Base-by-base conservation (phyloP, 1,140 invertebrate species). In the Trichomalopsis sarcophagae region DNA sequence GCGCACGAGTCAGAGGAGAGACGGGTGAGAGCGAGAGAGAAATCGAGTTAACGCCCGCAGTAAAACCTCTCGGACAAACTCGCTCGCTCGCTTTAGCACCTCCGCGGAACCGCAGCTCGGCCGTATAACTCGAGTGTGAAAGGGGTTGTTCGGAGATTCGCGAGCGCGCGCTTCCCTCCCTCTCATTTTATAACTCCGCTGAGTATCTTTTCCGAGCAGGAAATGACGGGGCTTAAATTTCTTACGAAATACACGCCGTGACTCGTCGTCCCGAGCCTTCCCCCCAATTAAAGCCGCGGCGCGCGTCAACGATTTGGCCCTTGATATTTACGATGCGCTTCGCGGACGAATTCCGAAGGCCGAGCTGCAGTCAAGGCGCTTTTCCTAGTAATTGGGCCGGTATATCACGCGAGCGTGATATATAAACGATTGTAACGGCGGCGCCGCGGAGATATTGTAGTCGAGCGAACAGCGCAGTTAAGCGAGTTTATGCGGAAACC, bases 31-130 rank as follows among this genome's bases (percentile, higher is more conserved):
- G 87, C 84, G 84, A 86, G 86, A 86, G 87, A 87, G 87, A 88
- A 88, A 89, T 89, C 84, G 86, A 89, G 89, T 89, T 89, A 89
- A 88, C 87, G 87, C 86, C 80, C 83, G 87, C 86, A 89, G 88
- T 88, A 89, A 89, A 88, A 89, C 81, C 88, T 87, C 88, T 86
- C 86, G 87, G 88, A 89, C 89, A 87, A 88, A 89, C 89, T 87
- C 87, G 78, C 89, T 88, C 87, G 85, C 86, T 88, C 87, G 86
- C 87, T 89, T 89, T 89, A 89, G 84, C 87, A 89, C 88, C 87
- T 87, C 82, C 88, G 81, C 84, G 84, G 84, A 87, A 87, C 88
- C 89, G 87, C 89, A 88, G 86, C 50, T 86, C 84, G 82, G 86
- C 85, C 86, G 85, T 88, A 86, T 89, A 88, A 87, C 82, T 80